Evolutionary conservation across 2,888 invertebrate genomes (phyloP), one percentile per base, ranked within the genome.

Genomic region (Anticlea derivata): DNA sequence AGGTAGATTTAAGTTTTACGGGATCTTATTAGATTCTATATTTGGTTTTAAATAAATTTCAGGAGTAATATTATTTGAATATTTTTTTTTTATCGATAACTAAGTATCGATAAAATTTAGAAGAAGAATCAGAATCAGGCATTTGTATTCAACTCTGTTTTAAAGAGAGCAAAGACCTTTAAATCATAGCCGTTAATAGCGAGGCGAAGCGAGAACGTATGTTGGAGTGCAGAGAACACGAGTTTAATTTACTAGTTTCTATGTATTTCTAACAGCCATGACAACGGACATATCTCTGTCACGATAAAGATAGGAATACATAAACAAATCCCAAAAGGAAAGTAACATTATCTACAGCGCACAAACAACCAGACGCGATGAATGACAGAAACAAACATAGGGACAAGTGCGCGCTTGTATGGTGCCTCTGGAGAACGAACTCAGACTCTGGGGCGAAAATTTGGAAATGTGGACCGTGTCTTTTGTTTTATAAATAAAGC

Each of bases 301-400:
- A 56, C 48, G 62, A 60, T 60, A 56, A 60, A 61, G 61, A 66
- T 58, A 63, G 58, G 49, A 58, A 56, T 58, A 60, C 63, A 65
- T 70, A 68, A 70, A 73, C 68, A 65, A 65, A 63, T 59, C 64
- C 68, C 68, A 69, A 73, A 77, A 79, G 62, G 68, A 75, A 75
- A 75, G 73, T 70, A 68, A 73, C 65, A 66, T 66, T 64, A 73
- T 71, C 66, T 66, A 57, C 58, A 62, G 47, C 31, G 48, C 35
- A 40, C 67, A 66, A 69, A 68, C 72, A 72, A 58, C 57, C 67
- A 72, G 75, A 76, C 74, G 67, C 64, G 72, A 58, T 86, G 89
- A 90, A 80, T 85, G 90, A 90, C 86, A 89, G 83, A 84, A 80
- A 80, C 89, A 89, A 90, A 90, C 88, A 88, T 73, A 79, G 75